Evolutionary conservation across 2,113 vertebrate genomes (phyloP).

Genomic region (Python bivittatus): DNA sequence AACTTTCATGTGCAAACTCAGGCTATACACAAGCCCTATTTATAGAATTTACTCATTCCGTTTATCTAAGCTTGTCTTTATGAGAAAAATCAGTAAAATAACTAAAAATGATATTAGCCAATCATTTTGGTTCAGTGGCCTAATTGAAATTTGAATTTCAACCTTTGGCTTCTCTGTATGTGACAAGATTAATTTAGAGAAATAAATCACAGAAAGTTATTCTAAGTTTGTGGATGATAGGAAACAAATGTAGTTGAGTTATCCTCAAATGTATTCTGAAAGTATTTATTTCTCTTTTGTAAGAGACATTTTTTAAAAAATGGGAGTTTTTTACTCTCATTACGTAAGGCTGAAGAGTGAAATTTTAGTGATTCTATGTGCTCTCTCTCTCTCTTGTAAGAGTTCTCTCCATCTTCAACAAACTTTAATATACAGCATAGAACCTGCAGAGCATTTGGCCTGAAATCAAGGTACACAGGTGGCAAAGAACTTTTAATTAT

Average conservation of each 20-base stretch:
- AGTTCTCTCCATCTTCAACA: not conserved
- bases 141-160: slow-evolving; percentile 15
- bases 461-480: not conserved
- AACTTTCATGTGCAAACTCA: not conserved
- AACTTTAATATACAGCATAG: not conserved
- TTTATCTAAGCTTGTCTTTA: not conserved
- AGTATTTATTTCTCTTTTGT: not conserved
- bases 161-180: not conserved
- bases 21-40: not conserved
- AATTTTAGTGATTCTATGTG: not conserved
- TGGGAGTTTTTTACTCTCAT: not conserved
- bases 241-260: slow-evolving; percentile 4
- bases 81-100: slow-evolving; percentile 7
- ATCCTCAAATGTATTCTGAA: not conserved
- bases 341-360: not conserved
- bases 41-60: not conserved
- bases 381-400: not conserved
- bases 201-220: not conserved
- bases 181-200: slow-evolving; percentile 5
- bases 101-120: slow-evolving; percentile 3
- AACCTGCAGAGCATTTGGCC: not conserved
- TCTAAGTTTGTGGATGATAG: not conserved
- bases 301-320: not conserved
- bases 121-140: slow-evolving; percentile 11
- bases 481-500: not conserved